A percentile compares a stretch with the other conserved stretches of the same genome.
Conservation (phyloP, 2,888 invertebrate genomes). For the Eutolmus rufibarbis region DNA sequence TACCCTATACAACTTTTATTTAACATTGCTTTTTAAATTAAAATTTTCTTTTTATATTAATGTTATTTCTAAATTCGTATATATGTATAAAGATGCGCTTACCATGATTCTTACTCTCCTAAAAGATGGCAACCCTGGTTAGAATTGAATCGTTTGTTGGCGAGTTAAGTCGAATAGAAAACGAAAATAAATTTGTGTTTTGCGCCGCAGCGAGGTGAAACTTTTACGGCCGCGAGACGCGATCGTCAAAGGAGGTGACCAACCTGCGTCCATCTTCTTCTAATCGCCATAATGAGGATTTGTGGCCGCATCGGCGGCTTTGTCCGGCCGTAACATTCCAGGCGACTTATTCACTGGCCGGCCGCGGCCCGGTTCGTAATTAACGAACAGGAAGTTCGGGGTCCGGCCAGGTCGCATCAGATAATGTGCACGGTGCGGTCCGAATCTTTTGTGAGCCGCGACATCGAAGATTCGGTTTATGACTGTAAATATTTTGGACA, state of each 20-base stretch:
- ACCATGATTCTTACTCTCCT: not conserved
- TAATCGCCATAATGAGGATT: conserved; percentile 16
- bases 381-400: conserved; percentile 21
- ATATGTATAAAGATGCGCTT: too few relatives aligned
- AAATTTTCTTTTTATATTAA: too few relatives aligned
- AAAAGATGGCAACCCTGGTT: not conserved
- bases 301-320: conserved; percentile 10
- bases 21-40: too few relatives aligned
- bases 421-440: not conserved
- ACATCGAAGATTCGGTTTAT: not conserved
- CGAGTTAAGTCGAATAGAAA: not conserved
- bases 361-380: not conserved
- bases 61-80: too few relatives aligned
- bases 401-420: not conserved
- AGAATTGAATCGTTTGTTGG: conserved; percentile 18
- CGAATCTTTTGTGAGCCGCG: not conserved
- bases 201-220: not conserved
- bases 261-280: not conserved
- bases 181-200: conserved; percentile 25
- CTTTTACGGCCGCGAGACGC: not conserved
- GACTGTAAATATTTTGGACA: conserved; percentile 27
- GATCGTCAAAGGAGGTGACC: not conserved
- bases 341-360: not conserved
- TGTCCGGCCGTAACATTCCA: conserved; percentile 5
- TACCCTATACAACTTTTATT: too few relatives aligned